Conservation (phyloP, 2,888 invertebrate genomes). For the Apodemia zela region DNA sequence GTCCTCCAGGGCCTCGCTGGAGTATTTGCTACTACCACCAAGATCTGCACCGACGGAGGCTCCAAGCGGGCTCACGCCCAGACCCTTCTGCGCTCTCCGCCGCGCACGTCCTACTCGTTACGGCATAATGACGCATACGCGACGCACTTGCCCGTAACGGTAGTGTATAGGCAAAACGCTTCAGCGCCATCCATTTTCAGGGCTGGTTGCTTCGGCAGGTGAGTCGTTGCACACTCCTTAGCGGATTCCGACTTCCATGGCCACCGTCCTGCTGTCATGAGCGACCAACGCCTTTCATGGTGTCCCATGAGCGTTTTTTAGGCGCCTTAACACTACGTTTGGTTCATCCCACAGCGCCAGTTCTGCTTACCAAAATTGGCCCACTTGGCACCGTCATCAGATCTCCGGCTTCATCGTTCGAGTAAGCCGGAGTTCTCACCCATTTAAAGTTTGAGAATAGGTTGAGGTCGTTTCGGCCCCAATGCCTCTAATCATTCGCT, state of each 20-base stretch:
- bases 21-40: slow-evolving; percentile 87
- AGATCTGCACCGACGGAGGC: slow-evolving; percentile 81
- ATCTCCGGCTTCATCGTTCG: slow-evolving; percentile 74
- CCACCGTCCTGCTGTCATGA: slow-evolving; percentile 85
- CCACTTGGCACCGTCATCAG: slow-evolving; percentile 83
- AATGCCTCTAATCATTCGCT: slow-evolving; percentile 88
- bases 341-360: slow-evolving; percentile 90
- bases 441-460: slow-evolving; percentile 90
- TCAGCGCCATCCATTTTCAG: slow-evolving; percentile 83
- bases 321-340: slow-evolving; percentile 86
- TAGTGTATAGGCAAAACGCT: slow-evolving; percentile 75
- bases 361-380: slow-evolving; percentile 89
- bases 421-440: slow-evolving; percentile 84
- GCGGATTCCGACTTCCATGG: slow-evolving; percentile 88
- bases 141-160: slow-evolving; percentile 55
- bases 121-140: slow-evolving; percentile 60
- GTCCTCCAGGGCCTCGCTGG: slow-evolving; percentile 64
- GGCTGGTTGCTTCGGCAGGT: slow-evolving; percentile 83
- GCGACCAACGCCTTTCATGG: slow-evolving; percentile 78
- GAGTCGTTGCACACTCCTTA: slow-evolving; percentile 80
- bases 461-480: slow-evolving; percentile 85
- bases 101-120: slow-evolving; percentile 80
- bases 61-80: slow-evolving; percentile 73
- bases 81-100: slow-evolving; percentile 80
- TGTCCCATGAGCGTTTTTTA: slow-evolving; percentile 72